phyloP scores from a whole-genome alignment of 2,888 invertebrate species.

The Fissipunctia ypsillon region DNA sequence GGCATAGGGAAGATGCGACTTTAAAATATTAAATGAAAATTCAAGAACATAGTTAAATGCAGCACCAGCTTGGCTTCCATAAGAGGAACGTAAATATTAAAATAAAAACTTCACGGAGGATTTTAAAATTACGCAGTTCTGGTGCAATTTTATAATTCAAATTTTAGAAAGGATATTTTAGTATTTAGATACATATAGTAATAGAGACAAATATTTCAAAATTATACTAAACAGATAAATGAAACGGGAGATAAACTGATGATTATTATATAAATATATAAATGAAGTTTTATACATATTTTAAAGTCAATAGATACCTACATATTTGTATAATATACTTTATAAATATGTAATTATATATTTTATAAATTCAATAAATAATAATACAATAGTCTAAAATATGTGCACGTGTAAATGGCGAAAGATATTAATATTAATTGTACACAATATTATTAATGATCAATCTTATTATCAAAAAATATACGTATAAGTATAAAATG shows the following conservation, averaged over 20 bases:
- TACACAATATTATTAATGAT: conserved; percentile 55
- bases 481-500: conserved; percentile 72
- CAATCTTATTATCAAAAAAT: conserved; percentile 65
- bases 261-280: neutral
- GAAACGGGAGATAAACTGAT: neutral
- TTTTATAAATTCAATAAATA: conserved; percentile 19
- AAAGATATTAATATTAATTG: conserved; percentile 29
- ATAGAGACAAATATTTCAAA: conserved; percentile 7
- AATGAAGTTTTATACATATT: conserved; percentile 16
- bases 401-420: conserved; percentile 52
- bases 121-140: neutral
- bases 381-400: conserved; percentile 25
- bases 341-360: conserved; percentile 18
- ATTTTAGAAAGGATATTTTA: neutral
- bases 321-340: neutral
- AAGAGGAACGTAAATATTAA: neutral
- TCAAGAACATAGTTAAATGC: neutral
- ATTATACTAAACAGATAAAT: neutral
- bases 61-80: neutral
- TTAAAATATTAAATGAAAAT: neutral
- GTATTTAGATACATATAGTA: neutral
- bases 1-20: neutral
- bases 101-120: neutral
- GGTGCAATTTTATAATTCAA: conserved; percentile 11
- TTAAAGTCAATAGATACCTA: neutral